A percentile compares a stretch with the other conserved stretches of the same genome.
Evolutionary conservation across 2,797 vertebrate species (phyloP).

Genomic region (Eptatretus atami): DNA sequence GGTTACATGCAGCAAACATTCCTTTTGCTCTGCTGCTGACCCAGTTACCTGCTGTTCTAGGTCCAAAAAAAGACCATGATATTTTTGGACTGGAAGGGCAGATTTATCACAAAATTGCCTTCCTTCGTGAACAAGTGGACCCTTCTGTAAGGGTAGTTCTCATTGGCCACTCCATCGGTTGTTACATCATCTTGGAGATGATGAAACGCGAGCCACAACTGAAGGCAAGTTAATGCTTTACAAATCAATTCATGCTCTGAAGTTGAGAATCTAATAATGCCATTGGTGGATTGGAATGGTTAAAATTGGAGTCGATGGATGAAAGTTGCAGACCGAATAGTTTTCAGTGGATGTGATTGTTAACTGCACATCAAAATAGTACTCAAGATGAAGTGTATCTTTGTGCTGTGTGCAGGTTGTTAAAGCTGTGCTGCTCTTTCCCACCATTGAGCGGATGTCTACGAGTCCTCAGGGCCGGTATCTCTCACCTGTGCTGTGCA

Average conservation of each 20-base stretch:
- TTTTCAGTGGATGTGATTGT: no score
- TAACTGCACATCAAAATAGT: no score
- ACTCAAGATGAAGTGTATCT: no score
- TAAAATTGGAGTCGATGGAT: no score
- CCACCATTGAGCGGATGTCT: slow-evolving; percentile 65
- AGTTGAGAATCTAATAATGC: no score
- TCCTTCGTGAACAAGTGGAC: slow-evolving; percentile 41
- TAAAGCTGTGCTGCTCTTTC: slow-evolving; percentile 51
- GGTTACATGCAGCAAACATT: no score
- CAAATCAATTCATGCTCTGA: no score
- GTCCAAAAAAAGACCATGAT: slow-evolving; percentile 14
- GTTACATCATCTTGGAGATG: slow-evolving; percentile 51
- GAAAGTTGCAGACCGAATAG: no score
- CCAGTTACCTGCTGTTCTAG: neutral
- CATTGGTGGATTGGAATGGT: no score
- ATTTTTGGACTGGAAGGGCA: slow-evolving; percentile 54
- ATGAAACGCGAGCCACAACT: slow-evolving; percentile 38
- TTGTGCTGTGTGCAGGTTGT: slow-evolving; percentile 19
- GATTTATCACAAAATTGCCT: slow-evolving; percentile 55
- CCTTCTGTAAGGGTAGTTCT: slow-evolving; percentile 32
- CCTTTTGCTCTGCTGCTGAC: no score
- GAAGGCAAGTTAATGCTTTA: slow-evolving; percentile 18
- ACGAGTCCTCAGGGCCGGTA: slow-evolving; percentile 38
- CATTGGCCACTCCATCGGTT: slow-evolving; percentile 64
- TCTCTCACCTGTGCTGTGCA: slow-evolving; percentile 47